Percentiles rank a stretch among this genome's conserved stretches.
Evolutionary conservation across 2,888 invertebrate species (phyloP).

Genomic region (Hylaea fasciaria): DNA sequence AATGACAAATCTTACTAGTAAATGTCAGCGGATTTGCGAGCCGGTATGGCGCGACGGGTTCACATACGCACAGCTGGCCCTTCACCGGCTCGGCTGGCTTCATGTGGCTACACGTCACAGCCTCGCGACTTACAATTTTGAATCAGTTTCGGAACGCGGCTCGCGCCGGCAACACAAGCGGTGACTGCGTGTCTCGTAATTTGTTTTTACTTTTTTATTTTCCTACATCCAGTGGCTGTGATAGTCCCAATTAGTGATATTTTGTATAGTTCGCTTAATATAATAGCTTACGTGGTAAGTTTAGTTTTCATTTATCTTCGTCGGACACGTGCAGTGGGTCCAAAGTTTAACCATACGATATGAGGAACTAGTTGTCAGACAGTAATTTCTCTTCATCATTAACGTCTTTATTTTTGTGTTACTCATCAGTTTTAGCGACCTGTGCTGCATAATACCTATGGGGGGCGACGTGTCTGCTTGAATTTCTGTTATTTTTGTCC

Average conservation of each 20-base stretch:
- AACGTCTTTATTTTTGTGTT: constrained; percentile 27
- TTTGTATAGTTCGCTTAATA: constrained; percentile 53
- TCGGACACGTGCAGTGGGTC: constrained; percentile 45
- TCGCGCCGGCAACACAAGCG: constrained; percentile 55
- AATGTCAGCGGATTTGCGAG: constrained; percentile 13
- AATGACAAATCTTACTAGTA: neutral
- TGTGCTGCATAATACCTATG: neutral
- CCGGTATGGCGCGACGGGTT: constrained; percentile 7
- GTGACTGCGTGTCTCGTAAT: constrained; percentile 41
- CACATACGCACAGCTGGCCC: constrained; percentile 18
- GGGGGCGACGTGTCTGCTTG: neutral
- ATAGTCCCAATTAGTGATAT: constrained; percentile 64
- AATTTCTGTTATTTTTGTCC: constrained; percentile 2
- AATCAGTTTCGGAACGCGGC: constrained; percentile 69
- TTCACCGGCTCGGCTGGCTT: constrained; percentile 24
- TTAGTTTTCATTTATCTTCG: constrained; percentile 21
- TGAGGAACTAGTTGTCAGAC: constrained; percentile 30
- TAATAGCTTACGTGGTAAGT: constrained; percentile 55
- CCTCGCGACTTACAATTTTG: constrained; percentile 33
- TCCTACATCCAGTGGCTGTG: constrained; percentile 61
- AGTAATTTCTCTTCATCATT: constrained; percentile 30
- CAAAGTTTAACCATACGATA: constrained; percentile 31
- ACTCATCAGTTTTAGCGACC: constrained; percentile 20
- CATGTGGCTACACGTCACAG: constrained; percentile 41
- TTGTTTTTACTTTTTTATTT: constrained; percentile 48